Percentiles rank a stretch among this genome's conserved stretches.
phyloP scores from a whole-genome alignment of 2,797 vertebrate genomes.

The Ibycter americanus region DNA sequence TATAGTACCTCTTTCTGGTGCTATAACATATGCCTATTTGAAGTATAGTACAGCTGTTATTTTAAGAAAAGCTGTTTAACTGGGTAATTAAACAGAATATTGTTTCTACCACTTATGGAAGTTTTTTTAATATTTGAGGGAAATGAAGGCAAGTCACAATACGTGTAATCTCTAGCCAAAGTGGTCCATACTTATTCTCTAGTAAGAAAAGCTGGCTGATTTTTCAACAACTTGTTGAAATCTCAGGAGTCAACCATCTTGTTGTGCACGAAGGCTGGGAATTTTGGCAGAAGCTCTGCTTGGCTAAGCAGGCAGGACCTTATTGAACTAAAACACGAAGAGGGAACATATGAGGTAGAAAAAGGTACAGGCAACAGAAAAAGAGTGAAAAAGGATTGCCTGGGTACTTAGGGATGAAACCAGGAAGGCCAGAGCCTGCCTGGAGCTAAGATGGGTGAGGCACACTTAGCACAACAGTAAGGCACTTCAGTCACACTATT shows the following conservation, averaged over 20 bases:
- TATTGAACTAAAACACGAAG: background rate
- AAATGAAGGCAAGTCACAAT: background rate
- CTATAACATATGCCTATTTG: conserved; percentile 9
- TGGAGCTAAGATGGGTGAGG: background rate
- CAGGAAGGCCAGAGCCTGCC: background rate
- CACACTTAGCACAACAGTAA: background rate
- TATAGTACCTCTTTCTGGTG: background rate
- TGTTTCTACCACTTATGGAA: conserved; percentile 30
- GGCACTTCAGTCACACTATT: background rate
- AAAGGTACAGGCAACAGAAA: background rate
- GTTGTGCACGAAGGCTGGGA: background rate
- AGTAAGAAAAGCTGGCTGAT: background rate
- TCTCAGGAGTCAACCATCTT: background rate
- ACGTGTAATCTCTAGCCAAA: background rate
- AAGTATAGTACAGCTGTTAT: conserved; percentile 29
- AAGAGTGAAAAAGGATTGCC: background rate
- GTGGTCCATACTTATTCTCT: background rate
- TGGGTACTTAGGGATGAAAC: background rate
- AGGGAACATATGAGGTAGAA: background rate
- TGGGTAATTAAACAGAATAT: conserved; percentile 44
- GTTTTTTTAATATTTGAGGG: conserved; percentile 34
- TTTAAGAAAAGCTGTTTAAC: conserved; percentile 52
- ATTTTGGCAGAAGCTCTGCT: background rate
- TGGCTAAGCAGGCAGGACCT: background rate
- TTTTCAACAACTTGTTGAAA: background rate